Evolutionary conservation across 2,113 vertebrate genomes (phyloP).

Genomic region (Coryphaenoides rupestris): DNA sequence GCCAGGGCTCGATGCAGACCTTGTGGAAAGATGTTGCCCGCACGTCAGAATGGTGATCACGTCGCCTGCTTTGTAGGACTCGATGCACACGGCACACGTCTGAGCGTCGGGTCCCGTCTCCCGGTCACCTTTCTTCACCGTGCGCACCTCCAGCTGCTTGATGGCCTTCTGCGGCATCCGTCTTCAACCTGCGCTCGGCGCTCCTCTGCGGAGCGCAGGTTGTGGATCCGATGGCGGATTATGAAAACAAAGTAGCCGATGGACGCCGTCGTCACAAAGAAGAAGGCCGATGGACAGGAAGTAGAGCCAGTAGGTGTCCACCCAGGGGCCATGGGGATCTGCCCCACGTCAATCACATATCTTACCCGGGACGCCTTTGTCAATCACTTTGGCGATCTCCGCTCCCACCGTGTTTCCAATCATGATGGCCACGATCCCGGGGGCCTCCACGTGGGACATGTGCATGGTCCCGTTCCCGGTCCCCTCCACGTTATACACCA

Average conservation of each 20-base stretch:
- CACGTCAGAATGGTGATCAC: slow-evolving; percentile 89
- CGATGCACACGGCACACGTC: slow-evolving; percentile 88
- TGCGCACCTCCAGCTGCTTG: slow-evolving; percentile 78
- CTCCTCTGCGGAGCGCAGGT: slow-evolving; percentile 28
- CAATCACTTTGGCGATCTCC: slow-evolving; percentile 45
- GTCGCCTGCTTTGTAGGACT: slow-evolving; percentile 82
- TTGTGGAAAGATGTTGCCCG: slow-evolving; percentile 92
- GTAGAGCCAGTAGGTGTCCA: slow-evolving; percentile 69
- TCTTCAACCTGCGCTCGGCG: slow-evolving; percentile 78
- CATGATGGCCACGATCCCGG: slow-evolving; percentile 56
- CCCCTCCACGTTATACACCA: slow-evolving; percentile 79
- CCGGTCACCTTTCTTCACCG: slow-evolving; percentile 82
- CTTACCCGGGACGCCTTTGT: slow-evolving; percentile 45
- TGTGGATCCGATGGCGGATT: slow-evolving; percentile 56
- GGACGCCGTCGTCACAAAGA: slow-evolving; percentile 60
- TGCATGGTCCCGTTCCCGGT: slow-evolving; percentile 59
- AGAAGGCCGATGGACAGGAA: slow-evolving; percentile 70
- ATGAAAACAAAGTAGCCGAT: slow-evolving; percentile 68
- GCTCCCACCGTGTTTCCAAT: slow-evolving; percentile 58
- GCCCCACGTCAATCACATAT: slow-evolving; percentile 42
- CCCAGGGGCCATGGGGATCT: slow-evolving; percentile 52
- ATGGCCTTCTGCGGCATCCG: slow-evolving; percentile 86
- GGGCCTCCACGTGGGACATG: slow-evolving; percentile 64
- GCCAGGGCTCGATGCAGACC: slow-evolving; percentile 88
- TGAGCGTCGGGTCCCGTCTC: slow-evolving; percentile 79